Base-by-base conservation (phyloP, 1,140 invertebrate genomes). In the Argopecten irradians region DNA sequence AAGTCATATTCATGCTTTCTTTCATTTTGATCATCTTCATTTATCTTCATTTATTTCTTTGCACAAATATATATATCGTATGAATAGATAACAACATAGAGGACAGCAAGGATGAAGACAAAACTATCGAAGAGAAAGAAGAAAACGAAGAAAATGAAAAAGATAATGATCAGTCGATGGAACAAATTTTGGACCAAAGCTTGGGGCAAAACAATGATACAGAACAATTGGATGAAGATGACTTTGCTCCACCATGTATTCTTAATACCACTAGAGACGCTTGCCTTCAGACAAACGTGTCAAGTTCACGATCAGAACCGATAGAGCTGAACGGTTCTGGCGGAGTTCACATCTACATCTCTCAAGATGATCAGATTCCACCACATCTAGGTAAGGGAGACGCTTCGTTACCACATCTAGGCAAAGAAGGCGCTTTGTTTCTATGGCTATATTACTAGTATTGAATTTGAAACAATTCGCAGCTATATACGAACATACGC, bases 101-200 rank as follows among this genome's bases (percentile, higher is more conserved):
- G 2, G 55, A 71, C 3, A 71, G 55, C n/a, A 8, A 28, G 19
- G 55, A 71, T 5, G 55, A 71, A 71, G 11, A 71, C 55, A 71
- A 71, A 71, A 71, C 55, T 0, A n/a, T 71, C 14, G 55, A 71
- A 16, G 55, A 71, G 22, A 71, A 71, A 28, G 55, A 71, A 28
- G 55, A 71, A n/a, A 71, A 71, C 11, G 55, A 71, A 71, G 55
- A n/a, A n/a, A 71, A 71, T 71, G 55, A 71, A 71, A 71, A 71
- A n/a, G 28, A 71, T 71, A 71, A n/a, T 71, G n/a, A n/a, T n/a
- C n/a, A n/a, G n/a, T n/a, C n/a, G n/a, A n/a, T n/a, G n/a, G n/a
- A n/a, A n/a, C n/a, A n/a, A n/a, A n/a, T n/a, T n/a, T n/a, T n/a
- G n/a, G n/a, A 28, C 22, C 22, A 28, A 5, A 28, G 22, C 16